Evolutionary conservation across 2,888 invertebrate genomes (phyloP).

Genomic region (Hydropsyche betteni): DNA sequence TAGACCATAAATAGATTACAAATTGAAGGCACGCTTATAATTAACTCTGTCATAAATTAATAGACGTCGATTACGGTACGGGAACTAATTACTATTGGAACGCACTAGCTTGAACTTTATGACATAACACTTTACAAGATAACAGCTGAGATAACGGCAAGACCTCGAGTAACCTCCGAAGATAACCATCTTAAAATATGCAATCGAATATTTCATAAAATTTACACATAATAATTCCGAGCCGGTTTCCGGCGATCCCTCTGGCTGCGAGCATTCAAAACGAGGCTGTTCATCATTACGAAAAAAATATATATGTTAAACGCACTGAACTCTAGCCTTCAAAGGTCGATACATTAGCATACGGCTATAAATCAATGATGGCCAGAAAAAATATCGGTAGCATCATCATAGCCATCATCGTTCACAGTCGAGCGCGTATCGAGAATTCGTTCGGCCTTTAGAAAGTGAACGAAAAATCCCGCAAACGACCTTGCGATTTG

Average conservation of each 20-base stretch:
- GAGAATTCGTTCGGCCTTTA: constrained; percentile 32
- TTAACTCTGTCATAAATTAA: neutral
- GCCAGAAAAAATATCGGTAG: constrained; percentile 7
- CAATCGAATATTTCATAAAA: neutral
- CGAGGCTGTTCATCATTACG: too few species aligned
- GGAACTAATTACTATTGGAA: neutral
- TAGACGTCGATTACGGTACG: constrained; percentile 1
- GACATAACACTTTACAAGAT: too few species aligned
- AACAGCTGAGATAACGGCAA: too few species aligned
- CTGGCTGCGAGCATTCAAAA: too few species aligned
- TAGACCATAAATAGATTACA: too few species aligned
- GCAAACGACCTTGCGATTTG: constrained; percentile 20
- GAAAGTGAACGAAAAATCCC: constrained; percentile 28
- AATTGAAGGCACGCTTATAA: too few species aligned
- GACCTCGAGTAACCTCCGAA: too few species aligned
- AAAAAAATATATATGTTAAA: constrained; percentile 6
- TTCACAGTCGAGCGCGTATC: constrained; percentile 15
- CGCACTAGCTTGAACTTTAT: too few species aligned
- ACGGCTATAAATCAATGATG: constrained; percentile 22
- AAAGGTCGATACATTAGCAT: constrained; percentile 36
- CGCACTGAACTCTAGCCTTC: constrained; percentile 41
- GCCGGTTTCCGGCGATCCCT: neutral
- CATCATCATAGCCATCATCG: constrained; percentile 15
- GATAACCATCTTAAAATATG: neutral
- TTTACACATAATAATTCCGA: neutral